Base-by-base conservation (phyloP, 2,797 vertebrate species). In the Hypotaenidia philippensis region DNA sequence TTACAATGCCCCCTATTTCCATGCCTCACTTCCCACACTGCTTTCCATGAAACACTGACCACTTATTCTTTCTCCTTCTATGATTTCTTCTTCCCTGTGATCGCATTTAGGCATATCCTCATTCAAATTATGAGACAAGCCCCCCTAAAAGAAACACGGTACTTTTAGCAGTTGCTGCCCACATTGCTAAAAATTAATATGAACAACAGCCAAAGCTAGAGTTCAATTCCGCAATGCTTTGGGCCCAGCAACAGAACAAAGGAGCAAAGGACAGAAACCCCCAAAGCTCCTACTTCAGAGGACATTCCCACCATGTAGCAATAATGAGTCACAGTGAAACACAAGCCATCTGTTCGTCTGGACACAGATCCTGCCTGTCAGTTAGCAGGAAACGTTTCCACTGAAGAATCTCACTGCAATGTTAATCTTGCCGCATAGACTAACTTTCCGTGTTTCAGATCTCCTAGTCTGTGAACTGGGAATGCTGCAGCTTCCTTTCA, bases 341-440 rank as follows among this genome's bases (percentile, higher is more conserved):
- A 89, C 95, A 83, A 95, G 76, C 95, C 95, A 96, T 94, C 89
- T 94, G 96, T 81, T 95, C 76, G 88, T 90, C 93, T 94, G 93
- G 94, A 96, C 93, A 85, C 68, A 89, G 89, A 94, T 75, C 86
- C 57, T 15, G 41, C 89, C 68, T 93, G 89, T 86, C 91, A 86
- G 49, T 44, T 81, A 91, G 77, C 72, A 93, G 90, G 87, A 94
- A 95, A 90, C 3, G 8, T 40, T 95, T 91, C 87, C 90, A 90
- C 79, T 76, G 87, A 91, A 76, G 72, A 79, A 88, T 76, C 69
- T 88, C 59, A 36, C 66, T 55, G 71, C 60, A 79, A 18, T 6
- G 63, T 36, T 88, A 90, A 86, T 47, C 76, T 86, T 65, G 55
- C 71, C 15, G 9, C 0, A 0, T 12, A 81, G 65, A 78, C 61